Conservation (phyloP, 64 coral and sea anemone species). For the Montipora efflorescens region DNA sequence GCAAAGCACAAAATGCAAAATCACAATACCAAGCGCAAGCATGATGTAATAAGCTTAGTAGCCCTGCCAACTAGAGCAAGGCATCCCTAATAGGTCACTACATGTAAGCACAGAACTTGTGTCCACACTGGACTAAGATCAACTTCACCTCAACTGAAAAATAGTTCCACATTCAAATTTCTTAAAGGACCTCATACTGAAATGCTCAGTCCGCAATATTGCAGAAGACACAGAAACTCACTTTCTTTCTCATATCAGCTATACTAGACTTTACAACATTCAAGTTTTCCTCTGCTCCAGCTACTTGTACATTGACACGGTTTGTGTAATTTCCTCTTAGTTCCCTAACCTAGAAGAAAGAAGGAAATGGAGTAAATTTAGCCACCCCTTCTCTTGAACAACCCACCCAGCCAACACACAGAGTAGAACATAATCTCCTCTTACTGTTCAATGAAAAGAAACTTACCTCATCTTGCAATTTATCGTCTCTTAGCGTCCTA, state of each 20-base stretch:
- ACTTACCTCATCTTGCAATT: conserved; percentile 67
- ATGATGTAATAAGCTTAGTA: too few species aligned
- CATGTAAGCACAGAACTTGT: too few species aligned
- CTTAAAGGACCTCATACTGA: too few species aligned
- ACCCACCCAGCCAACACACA: neutral
- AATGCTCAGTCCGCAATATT: neutral
- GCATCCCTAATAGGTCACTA: too few species aligned
- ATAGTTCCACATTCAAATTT: too few species aligned
- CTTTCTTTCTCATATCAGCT: conserved; percentile 72
- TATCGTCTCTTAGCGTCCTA: conserved; percentile 79
- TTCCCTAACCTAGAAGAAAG: conserved; percentile 51
- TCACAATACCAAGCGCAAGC: too few species aligned
- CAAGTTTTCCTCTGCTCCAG: conserved; percentile 64
- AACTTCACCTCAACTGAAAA: too few species aligned
- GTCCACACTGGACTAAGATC: too few species aligned
- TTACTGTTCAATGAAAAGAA: neutral
- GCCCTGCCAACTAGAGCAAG: too few species aligned
- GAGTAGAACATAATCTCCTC: neutral
- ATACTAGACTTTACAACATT: conserved; percentile 29
- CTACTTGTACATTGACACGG: conserved; percentile 63
- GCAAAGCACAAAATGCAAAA: too few species aligned
- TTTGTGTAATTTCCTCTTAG: conserved; percentile 73
- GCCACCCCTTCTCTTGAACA: neutral
- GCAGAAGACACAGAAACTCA: neutral
- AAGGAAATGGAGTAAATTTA: neutral